Evolutionary conservation across 2,888 invertebrate species (phyloP).

Genomic region (Stramonita haemastoma): DNA sequence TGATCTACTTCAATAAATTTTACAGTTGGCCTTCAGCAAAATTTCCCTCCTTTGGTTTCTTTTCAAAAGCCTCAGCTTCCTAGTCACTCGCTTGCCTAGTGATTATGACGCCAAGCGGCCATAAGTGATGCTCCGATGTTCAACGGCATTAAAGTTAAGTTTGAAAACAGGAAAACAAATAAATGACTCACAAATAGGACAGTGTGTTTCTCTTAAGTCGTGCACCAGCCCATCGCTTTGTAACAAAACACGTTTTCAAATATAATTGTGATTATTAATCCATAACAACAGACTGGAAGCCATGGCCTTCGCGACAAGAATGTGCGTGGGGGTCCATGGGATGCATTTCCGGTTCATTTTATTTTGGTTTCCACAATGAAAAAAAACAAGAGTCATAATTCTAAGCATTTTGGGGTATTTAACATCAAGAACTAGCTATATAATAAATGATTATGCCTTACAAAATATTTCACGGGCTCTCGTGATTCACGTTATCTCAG

Average conservation of each 20-base stretch:
- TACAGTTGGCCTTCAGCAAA: no score
- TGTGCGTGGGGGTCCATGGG: constrained; percentile 41
- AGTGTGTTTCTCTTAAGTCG: background rate
- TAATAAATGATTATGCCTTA: no score
- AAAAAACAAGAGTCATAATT: background rate
- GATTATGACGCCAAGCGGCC: constrained; percentile 33
- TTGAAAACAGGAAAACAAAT: background rate
- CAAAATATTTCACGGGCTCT: background rate
- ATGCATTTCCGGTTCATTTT: background rate
- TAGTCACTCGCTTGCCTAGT: background rate
- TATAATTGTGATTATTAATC: constrained; percentile 31
- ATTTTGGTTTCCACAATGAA: background rate
- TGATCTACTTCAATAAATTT: no score
- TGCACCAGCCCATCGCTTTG: constrained; percentile 15
- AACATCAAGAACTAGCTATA: no score
- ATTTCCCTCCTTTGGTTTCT: background rate
- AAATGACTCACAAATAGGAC: constrained; percentile 9
- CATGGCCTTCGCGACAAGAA: constrained; percentile 56
- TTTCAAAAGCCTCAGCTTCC: background rate
- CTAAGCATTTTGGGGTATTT: background rate
- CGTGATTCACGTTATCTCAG: background rate
- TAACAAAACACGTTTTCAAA: background rate
- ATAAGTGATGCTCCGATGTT: background rate
- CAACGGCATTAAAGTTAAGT: background rate
- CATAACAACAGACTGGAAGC: constrained; percentile 47